Base-by-base conservation (phyloP, 2,797 vertebrate species). In the Sebastes hubbsi region DNA sequence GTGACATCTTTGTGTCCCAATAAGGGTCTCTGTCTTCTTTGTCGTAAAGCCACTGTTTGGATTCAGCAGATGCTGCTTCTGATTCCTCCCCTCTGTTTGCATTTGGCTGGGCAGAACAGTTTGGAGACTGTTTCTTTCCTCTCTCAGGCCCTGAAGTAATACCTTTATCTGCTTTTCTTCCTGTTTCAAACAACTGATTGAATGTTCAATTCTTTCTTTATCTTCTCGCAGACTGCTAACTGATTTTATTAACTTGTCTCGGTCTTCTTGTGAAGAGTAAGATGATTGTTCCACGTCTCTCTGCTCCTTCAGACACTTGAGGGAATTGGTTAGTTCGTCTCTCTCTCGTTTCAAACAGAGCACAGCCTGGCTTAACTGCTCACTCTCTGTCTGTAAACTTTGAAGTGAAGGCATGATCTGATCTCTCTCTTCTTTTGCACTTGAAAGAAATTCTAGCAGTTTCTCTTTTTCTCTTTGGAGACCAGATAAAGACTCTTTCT, bases 91-190 rank as follows among this genome's bases (percentile, higher is more conserved):
- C 4, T 81, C 68, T 58, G 75, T 59, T 64, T 86, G 86, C 14
- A 52, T 83, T 79, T 87, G 89, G 18, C 55, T 78, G 27, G 54
- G 58, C 9, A 49, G 25, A 64, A 22, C 6, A 14, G 72, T 46
- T 46, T 85, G 74, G 3, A 89, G 12, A n/a, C 34, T 22, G 36
- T 49, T 67, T 79, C 55, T 83, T 63, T 92, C 84, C 25, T 90
- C 88, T 84, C 13, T 88, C 24, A 84, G 77, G 20, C 49, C 79
- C 77, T 79, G 70, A 25, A 89, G 68, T 24, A 55, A 73, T 0
- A 85, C 42, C n/a, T 54, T 62, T n/a, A 89, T 61, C 73, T 87
- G 86, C 11, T 77, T 78, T 77, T 94, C 87, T 6, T 94, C 91
- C 54, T 72, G 34, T 78, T 89, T 92, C 67, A 93, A 87, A 68